A percentile compares a stretch with the other conserved stretches of the same genome.
These are phyloP conservation scores for Astur gentilis DNA, from an alignment of 2,113 vertebrate genomes.

Conservation along the genomic window DNA sequence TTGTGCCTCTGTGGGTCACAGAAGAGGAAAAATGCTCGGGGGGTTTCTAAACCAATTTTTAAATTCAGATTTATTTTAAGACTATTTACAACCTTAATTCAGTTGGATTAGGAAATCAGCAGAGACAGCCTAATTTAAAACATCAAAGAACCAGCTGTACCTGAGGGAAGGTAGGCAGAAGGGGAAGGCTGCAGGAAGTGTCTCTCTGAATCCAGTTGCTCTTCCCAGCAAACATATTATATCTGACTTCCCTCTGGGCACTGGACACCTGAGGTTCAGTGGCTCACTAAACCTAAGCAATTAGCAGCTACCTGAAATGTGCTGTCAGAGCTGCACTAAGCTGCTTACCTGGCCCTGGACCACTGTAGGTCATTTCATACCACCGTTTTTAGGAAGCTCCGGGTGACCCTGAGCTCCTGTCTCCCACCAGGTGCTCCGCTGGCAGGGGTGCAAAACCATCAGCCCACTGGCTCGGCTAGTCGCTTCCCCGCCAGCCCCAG, in stretches of 20 bases:
- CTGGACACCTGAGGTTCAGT: neutral
- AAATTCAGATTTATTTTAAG: neutral
- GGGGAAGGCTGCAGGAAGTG: neutral
- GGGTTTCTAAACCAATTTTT: neutral
- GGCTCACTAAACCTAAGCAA: neutral
- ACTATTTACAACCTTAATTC: neutral
- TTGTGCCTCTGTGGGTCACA: neutral
- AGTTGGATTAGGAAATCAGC: neutral
- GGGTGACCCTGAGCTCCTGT: neutral
- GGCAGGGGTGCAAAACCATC: neutral
- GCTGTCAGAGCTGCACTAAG: neutral
- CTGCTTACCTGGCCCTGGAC: neutral
- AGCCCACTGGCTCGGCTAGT: neutral
- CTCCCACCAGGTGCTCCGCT: neutral
- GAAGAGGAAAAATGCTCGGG: neutral
- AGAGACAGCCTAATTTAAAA: neutral
- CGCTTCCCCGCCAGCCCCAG: too few species aligned
- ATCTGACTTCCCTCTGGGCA: neutral
- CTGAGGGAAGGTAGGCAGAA: neutral
- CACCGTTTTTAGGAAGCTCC: neutral
- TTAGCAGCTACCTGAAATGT: neutral
- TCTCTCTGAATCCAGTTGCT: neutral
- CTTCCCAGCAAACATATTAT: neutral
- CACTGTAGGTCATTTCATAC: rapidly evolving
- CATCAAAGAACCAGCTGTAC: neutral